These are phyloP conservation scores for Hydra vulgaris DNA, from an alignment of 30 jellyfish, hydroid and myxozoan species.

Conservation along the genomic window DNA sequence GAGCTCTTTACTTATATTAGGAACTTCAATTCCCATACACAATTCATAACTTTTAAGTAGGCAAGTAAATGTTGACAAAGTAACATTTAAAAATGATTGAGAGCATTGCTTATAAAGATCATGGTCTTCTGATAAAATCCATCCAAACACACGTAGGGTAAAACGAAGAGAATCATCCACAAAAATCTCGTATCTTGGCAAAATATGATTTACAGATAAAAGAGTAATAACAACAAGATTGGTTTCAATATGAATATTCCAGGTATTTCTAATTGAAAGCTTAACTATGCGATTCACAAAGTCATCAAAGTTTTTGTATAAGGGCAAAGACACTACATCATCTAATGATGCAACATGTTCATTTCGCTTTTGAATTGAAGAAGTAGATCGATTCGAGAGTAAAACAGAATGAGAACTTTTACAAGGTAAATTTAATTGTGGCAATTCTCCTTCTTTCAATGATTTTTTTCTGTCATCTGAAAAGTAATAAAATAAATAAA, in stretches of 20 bases:
- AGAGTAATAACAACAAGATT: neutral
- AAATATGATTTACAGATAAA: neutral
- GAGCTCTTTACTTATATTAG: neutral
- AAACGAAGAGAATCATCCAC: neutral
- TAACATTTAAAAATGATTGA: neutral
- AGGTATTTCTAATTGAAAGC: neutral
- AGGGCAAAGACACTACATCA: neutral
- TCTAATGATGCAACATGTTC: neutral
- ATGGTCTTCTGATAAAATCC: conserved; percentile 4
- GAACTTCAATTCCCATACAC: neutral
- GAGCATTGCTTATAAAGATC: neutral
- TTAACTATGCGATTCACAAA: neutral
- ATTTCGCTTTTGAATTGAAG: neutral
- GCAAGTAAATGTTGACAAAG: neutral
- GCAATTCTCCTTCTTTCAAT: neutral
- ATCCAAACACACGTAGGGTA: conserved; percentile 7
- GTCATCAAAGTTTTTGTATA: conserved; percentile 2
- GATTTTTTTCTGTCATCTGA: neutral
- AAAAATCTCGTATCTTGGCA: conserved; percentile 7
- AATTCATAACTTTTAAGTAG: neutral
- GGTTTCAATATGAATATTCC: neutral
- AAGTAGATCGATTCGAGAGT: neutral
- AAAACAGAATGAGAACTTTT: neutral
- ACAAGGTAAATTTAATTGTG: neutral
- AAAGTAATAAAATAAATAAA: neutral